Conservation (phyloP, 2,888 invertebrate species). For the Nycteola revayana region DNA sequence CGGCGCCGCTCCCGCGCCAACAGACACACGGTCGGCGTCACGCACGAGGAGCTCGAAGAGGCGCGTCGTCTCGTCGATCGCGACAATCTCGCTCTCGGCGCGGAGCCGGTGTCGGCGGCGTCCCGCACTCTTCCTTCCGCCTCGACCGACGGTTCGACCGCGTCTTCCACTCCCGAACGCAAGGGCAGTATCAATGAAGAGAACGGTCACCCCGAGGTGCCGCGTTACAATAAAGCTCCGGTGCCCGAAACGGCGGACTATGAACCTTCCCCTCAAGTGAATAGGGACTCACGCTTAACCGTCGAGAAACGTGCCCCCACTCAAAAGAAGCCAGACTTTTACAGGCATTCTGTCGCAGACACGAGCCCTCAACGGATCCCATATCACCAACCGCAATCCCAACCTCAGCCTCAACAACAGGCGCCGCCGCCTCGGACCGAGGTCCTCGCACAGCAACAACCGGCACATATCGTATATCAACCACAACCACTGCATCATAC, state of each 20-base stretch:
- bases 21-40: conserved; percentile 92
- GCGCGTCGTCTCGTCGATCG: conserved; percentile 88
- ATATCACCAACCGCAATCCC: conserved; percentile 13
- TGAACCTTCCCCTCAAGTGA: conserved; percentile 41
- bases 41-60: conserved; percentile 89
- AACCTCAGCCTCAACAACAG: conserved; percentile 7
- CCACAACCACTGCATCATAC: conserved; percentile 11
- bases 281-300: conserved; percentile 44
- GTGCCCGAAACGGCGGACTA: conserved; percentile 54
- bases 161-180: conserved; percentile 52
- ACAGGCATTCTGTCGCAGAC: conserved; percentile 68
- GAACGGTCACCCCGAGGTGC: conserved; percentile 51
- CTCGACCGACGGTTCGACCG: conserved; percentile 52
- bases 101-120: conserved; percentile 18
- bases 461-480: background rate
- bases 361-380: conserved; percentile 22
- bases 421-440: conserved; percentile 1
- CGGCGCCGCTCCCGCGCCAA: conserved; percentile 84
- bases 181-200: conserved; percentile 54
- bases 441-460: conserved; percentile 4
- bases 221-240: conserved; percentile 8
- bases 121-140: conserved; percentile 5
- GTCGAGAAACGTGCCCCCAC: conserved; percentile 54
- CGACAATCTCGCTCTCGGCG: conserved; percentile 47
- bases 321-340: conserved; percentile 58